phyloP scores from a whole-genome alignment of 1,140 invertebrate genomes.

The Aplysia californica region DNA sequence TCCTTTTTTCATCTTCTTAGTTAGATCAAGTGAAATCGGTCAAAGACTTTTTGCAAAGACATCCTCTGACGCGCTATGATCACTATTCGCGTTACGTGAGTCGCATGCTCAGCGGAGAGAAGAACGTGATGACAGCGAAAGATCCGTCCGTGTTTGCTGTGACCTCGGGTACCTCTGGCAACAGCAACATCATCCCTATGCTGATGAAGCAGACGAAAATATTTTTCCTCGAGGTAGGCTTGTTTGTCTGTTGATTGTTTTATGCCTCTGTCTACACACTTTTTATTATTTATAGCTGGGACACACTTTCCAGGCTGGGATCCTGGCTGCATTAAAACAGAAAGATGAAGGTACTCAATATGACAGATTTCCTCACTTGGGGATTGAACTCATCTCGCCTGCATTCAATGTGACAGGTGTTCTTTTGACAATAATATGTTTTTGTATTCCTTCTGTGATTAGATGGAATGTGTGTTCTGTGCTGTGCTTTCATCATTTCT shows the following conservation, averaged over 20 bases:
- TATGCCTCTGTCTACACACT: too few relatives aligned
- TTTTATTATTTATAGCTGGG: not conserved
- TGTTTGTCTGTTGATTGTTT: too few relatives aligned
- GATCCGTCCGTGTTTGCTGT: slow-evolving; percentile 59
- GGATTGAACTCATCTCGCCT: not conserved
- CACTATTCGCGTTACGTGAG: slow-evolving; percentile 61
- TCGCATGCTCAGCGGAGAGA: slow-evolving; percentile 57
- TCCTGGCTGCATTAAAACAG: not conserved
- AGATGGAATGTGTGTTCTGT: too few relatives aligned
- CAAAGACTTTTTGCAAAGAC: slow-evolving; percentile 50
- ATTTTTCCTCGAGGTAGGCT: slow-evolving; percentile 54
- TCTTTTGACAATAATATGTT: not conserved
- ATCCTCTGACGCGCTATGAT: slow-evolving; percentile 57
- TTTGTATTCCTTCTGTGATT: not conserved
- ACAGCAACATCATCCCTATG: slow-evolving; percentile 58
- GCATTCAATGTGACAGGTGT: not conserved
- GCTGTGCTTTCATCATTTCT: too few relatives aligned
- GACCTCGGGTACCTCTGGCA: slow-evolving; percentile 65
- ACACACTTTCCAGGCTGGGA: not conserved
- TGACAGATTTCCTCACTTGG: too few relatives aligned
- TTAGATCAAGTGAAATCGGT: slow-evolving; percentile 53
- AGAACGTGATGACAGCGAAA: slow-evolving; percentile 50
- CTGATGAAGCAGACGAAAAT: slow-evolving; percentile 44
- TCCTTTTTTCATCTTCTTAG: too few relatives aligned
- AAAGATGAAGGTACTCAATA: not conserved